phyloP scores from a whole-genome alignment of 2,888 invertebrate genomes.

The Atherix ibis region DNA sequence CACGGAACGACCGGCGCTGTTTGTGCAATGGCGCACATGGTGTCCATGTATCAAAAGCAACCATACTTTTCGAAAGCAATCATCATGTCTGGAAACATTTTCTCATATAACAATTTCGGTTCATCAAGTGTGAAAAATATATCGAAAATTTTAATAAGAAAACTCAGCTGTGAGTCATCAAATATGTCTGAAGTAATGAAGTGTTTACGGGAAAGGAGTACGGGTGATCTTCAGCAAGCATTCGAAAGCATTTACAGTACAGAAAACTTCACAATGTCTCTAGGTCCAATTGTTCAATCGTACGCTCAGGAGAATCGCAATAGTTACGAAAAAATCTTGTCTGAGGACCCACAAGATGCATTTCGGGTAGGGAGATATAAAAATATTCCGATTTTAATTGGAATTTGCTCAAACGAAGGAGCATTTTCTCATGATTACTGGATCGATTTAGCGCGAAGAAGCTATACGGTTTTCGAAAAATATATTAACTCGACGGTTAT shows the following conservation, averaged over 20 bases:
- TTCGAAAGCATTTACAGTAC: constrained; percentile 42
- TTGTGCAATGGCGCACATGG: constrained; percentile 48
- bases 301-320: constrained; percentile 37
- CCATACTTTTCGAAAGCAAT: constrained; percentile 51
- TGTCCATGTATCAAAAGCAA: constrained; percentile 39
- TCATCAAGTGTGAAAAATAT: constrained; percentile 23
- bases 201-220: constrained; percentile 45
- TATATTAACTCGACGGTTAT: constrained; percentile 42
- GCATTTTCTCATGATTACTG: constrained; percentile 44
- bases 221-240: constrained; percentile 42
- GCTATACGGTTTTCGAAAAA: constrained; percentile 37
- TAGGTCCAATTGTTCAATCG: constrained; percentile 46
- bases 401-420: constrained; percentile 50
- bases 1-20: constrained; percentile 61
- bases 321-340: constrained; percentile 41
- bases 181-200: constrained; percentile 36
- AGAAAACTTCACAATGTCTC: constrained; percentile 39
- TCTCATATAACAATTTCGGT: constrained; percentile 12
- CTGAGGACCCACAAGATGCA: constrained; percentile 37
- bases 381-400: constrained; percentile 48
- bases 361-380: constrained; percentile 37
- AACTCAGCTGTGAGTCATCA: constrained; percentile 38
- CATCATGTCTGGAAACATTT: constrained; percentile 42
- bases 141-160: constrained; percentile 31
- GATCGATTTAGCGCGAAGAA: constrained; percentile 41